Percentiles rank a stretch among this genome's conserved stretches.
Conservation (phyloP, 1,140 invertebrate genomes). For the Diabrotica virgifera region DNA sequence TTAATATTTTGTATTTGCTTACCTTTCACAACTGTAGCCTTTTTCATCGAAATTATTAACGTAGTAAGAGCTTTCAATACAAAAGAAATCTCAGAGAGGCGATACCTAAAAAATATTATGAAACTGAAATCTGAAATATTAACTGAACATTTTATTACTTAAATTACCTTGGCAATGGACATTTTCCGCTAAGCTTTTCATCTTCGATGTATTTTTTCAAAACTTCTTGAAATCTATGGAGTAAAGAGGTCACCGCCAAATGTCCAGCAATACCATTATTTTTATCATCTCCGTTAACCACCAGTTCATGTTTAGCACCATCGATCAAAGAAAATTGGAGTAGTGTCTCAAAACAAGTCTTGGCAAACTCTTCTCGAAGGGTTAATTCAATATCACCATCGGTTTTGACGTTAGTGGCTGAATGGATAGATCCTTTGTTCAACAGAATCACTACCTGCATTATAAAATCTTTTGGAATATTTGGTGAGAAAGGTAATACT, state of each 20-base stretch:
- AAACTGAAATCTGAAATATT: constrained; percentile 21
- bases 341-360: constrained; percentile 93
- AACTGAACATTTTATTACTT: constrained; percentile 11
- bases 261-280: constrained; percentile 70
- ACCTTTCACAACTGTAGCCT: constrained; percentile 83
- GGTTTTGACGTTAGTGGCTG: constrained; percentile 66
- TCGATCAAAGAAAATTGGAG: constrained; percentile 87
- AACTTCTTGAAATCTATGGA: constrained; percentile 92
- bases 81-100: constrained; percentile 93
- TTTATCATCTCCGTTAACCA: constrained; percentile 43
- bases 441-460: constrained; percentile 84
- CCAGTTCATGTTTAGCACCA: constrained; percentile 55
- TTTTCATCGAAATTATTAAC: constrained; percentile 86
- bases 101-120: constrained; percentile 64
- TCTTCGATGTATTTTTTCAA: constrained; percentile 85
- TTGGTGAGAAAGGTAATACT: constrained; percentile 76
- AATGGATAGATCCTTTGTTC: constrained; percentile 92
- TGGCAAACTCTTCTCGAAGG: constrained; percentile 90
- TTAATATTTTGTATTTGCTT: constrained; percentile 29
- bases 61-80: constrained; percentile 95
- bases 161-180: constrained; percentile 80
- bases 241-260: constrained; percentile 84
- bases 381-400: constrained; percentile 80
- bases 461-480: constrained; percentile 83
- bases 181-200: constrained; percentile 84